These are phyloP conservation scores for Linnaemya tessellans DNA, from an alignment of 2,888 invertebrate genomes.

Conservation along the genomic window DNA sequence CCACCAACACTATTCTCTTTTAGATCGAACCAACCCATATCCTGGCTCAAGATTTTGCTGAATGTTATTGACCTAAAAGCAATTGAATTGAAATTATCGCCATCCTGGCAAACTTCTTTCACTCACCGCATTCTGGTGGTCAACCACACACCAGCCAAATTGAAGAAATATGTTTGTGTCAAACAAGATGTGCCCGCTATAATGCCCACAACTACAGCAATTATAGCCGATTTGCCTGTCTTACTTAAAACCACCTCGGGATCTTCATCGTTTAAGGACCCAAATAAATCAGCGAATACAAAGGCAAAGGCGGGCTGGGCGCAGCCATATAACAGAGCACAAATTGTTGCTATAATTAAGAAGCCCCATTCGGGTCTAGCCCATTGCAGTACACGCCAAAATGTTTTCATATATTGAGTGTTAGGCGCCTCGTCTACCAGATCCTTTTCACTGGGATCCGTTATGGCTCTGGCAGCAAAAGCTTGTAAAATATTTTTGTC, in stretches of 20 bases:
- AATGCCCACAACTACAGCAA: constrained; percentile 87
- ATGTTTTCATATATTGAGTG: constrained; percentile 80
- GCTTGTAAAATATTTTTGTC: constrained; percentile 70
- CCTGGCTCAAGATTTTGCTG: constrained; percentile 88
- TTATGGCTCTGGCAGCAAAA: constrained; percentile 58
- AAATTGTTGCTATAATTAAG: constrained; percentile 86
- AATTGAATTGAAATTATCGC: too few species aligned
- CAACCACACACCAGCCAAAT: constrained; percentile 89
- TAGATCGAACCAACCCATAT: constrained; percentile 88
- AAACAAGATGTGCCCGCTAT: constrained; percentile 87
- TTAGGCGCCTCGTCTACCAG: constrained; percentile 75
- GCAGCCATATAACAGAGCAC: constrained; percentile 88
- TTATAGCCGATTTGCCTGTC: constrained; percentile 86
- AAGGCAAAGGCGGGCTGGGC: constrained; percentile 90
- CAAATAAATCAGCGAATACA: constrained; percentile 90
- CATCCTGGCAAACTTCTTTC: background rate
- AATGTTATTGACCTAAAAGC: constrained; percentile 84
- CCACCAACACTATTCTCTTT: constrained; percentile 88
- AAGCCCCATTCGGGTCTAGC: constrained; percentile 88
- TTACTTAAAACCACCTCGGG: constrained; percentile 85
- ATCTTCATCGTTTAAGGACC: constrained; percentile 87
- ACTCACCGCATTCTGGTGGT: constrained; percentile 85
- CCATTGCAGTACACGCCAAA: constrained; percentile 86
- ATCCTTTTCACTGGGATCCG: constrained; percentile 53
- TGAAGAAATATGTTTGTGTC: constrained; percentile 89